Evolutionary conservation across 2,797 vertebrate genomes (phyloP).

Genomic region (Mormyrus proboscirostris): DNA sequence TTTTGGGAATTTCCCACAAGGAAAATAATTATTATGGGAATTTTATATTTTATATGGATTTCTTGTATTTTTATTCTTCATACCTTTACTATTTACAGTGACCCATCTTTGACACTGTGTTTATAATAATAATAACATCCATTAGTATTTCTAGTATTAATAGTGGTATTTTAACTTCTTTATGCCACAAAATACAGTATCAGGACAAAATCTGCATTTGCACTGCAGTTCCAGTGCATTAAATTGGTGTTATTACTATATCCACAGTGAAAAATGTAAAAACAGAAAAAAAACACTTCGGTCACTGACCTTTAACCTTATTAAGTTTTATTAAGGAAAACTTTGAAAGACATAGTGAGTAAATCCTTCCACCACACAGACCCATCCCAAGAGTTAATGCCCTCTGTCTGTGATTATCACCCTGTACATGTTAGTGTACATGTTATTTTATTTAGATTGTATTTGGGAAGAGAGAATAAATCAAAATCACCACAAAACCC

Average conservation of each 20-base stretch:
- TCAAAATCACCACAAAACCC: background rate
- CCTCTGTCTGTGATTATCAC: background rate
- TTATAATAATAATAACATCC: background rate
- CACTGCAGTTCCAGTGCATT: background rate
- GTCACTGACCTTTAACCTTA: background rate
- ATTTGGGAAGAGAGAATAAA: background rate
- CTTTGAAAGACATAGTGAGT: background rate
- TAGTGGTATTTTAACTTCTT: background rate
- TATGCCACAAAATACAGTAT: background rate
- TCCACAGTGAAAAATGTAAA: background rate
- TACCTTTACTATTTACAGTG: background rate
- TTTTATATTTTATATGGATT: background rate
- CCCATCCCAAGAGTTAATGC: background rate
- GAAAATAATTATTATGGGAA: background rate
- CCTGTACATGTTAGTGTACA: background rate
- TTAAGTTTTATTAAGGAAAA: slow-evolving; percentile 4
- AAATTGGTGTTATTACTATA: background rate
- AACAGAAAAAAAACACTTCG: background rate
- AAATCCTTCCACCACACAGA: slow-evolving; percentile 18
- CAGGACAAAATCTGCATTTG: background rate
- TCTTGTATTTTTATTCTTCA: background rate
- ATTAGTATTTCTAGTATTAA: background rate
- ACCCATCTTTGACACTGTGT: background rate
- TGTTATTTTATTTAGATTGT: background rate
- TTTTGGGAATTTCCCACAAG: background rate